These are phyloP conservation scores for Leucosticte australis DNA, from an alignment of 2,113 vertebrate species.

Conservation along the genomic window DNA sequence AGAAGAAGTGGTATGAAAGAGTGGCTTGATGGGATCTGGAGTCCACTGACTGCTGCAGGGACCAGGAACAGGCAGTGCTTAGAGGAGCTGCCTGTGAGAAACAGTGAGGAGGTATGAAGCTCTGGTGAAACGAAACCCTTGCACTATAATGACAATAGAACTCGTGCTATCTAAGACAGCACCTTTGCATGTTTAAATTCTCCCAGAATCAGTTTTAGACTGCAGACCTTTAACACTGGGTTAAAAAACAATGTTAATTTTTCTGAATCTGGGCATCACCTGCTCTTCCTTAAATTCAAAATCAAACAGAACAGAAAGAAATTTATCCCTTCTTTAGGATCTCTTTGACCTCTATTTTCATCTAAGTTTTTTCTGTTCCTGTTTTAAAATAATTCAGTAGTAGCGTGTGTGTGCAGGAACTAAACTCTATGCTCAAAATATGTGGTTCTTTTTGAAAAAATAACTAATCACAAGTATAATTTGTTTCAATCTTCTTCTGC, in stretches of 20 bases:
- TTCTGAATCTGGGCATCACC: background rate
- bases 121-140: too few species aligned
- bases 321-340: background rate
- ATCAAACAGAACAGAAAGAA: background rate
- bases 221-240: background rate
- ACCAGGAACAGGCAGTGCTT: too few species aligned
- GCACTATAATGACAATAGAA: too few species aligned
- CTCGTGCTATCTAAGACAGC: too few species aligned
- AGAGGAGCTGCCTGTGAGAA: too few species aligned
- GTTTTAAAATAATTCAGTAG: background rate
- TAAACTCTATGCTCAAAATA: background rate
- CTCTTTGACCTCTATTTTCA: background rate
- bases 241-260: background rate
- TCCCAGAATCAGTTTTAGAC: background rate
- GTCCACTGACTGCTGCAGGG: too few species aligned
- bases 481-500: conserved; percentile 32
- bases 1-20: too few species aligned
- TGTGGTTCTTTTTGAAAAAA: background rate
- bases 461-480: background rate
- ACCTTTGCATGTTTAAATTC: background rate
- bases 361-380: background rate
- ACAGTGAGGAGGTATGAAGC: too few species aligned
- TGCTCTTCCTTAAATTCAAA: background rate
- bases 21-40: too few species aligned
- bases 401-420: background rate